Base-by-base conservation (phyloP, 2,113 vertebrate genomes). In the rat (Rattus norvegicus) region DNA sequence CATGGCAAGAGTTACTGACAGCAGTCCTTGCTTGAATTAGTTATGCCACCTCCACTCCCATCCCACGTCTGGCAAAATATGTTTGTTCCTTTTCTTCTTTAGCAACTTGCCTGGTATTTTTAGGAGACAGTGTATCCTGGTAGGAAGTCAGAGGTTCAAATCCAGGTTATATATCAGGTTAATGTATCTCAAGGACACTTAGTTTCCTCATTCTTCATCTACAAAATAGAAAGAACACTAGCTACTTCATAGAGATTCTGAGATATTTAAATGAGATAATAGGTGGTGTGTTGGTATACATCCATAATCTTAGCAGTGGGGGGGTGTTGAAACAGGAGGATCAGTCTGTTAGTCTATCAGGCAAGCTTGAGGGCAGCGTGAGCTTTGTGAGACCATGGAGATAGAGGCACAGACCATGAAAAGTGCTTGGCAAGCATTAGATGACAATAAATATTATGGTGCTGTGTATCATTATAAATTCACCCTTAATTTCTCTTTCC, bases 161-260 rank as follows among this genome's bases (percentile, higher is more conserved):
- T 76, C n/a, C 30, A 89, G 69, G 19, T 49, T 80, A 59, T 84
- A 47, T 61, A 79, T 81, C 39, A 52, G 76, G 49, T 16, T 49
- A 61, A 7, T 76, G 73, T 67, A 22, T 17, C 30, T 67, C 84
- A 22, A 49, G 39, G 39, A 65, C 90, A n/a, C 22, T 3, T 24
- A 81, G 49, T 39, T 86, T 94, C 30, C 84, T 93, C 28, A 33
- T 65, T 84, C 36, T 88, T 95, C 67, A 12, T 52, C 70, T 88
- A 20, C 43, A 77, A 76, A 92, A 59, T 22, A 76, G 85, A 86
- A 67, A 72, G 22, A 70, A 54, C 28, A 47, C 28, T 2, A 67
- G 22, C 30, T 14, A 17, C 36, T 73, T 28, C n/a, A n/a, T 59
- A 88, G 36, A 90, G 61, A 73, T 61, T 12, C n/a, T 79, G 14